Evolutionary conservation across 1,140 invertebrate genomes (phyloP).

Genomic region (Paraescarpia echinospica): DNA sequence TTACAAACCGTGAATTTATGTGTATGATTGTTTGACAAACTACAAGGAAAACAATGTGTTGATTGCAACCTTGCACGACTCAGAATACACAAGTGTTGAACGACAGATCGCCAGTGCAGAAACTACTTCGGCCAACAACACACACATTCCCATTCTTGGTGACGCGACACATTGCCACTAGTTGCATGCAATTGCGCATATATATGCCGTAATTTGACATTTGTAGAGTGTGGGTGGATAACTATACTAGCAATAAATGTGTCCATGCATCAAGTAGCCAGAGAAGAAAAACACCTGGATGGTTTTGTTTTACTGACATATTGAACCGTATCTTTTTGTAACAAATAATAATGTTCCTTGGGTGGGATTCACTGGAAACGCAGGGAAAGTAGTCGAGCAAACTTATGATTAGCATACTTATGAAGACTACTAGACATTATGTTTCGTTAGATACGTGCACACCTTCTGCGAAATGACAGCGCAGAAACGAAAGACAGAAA

Average conservation of each 20-base stretch:
- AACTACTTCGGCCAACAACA: background rate
- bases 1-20: no score
- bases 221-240: background rate
- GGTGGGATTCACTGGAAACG: background rate
- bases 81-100: background rate
- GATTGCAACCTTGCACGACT: background rate
- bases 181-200: no score
- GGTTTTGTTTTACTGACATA: background rate
- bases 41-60: background rate
- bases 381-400: background rate
- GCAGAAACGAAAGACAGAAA: background rate
- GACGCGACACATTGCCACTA: background rate
- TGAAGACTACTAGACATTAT: background rate
- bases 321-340: background rate
- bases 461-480: background rate
- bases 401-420: background rate
- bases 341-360: background rate
- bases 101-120: background rate
- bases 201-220: background rate
- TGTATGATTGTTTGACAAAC: background rate
- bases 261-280: background rate
- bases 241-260: background rate
- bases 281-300: background rate
- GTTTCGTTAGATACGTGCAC: no score
- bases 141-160: no score